A percentile compares a stretch with the other conserved stretches of the same genome.
phyloP scores from a whole-genome alignment of 2,113 vertebrate species.

The Butastur rufipennis region DNA sequence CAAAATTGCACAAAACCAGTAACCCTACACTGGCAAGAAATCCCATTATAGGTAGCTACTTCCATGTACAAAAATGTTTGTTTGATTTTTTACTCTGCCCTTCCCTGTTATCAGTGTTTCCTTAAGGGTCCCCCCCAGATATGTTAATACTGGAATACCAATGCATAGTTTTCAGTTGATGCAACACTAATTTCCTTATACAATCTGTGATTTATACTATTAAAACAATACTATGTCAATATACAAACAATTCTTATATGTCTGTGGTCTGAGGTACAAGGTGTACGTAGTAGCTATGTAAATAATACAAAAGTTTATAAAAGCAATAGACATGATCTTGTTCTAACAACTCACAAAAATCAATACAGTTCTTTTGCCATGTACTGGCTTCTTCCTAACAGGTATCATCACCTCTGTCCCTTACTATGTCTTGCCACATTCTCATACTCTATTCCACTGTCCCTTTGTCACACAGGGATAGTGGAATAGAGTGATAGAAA shows the following conservation, averaged over 20 bases:
- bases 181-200: neutral
- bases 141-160: neutral
- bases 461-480: neutral
- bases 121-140: rapidly evolving
- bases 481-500: neutral
- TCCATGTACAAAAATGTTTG: neutral
- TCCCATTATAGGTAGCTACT: neutral
- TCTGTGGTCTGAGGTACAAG: neutral
- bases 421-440: neutral
- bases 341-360: neutral
- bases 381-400: neutral
- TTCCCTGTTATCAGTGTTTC: neutral
- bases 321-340: neutral
- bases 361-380: neutral
- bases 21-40: neutral
- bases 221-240: neutral
- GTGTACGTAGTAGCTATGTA: neutral
- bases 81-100: neutral
- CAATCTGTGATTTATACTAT: neutral
- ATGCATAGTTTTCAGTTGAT: neutral
- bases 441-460: neutral
- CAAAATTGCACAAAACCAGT: neutral
- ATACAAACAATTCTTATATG: neutral
- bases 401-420: neutral
- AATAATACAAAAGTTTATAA: neutral